Base-by-base conservation (phyloP, 2,888 invertebrate species). In the Chymomyza procnemis region DNA sequence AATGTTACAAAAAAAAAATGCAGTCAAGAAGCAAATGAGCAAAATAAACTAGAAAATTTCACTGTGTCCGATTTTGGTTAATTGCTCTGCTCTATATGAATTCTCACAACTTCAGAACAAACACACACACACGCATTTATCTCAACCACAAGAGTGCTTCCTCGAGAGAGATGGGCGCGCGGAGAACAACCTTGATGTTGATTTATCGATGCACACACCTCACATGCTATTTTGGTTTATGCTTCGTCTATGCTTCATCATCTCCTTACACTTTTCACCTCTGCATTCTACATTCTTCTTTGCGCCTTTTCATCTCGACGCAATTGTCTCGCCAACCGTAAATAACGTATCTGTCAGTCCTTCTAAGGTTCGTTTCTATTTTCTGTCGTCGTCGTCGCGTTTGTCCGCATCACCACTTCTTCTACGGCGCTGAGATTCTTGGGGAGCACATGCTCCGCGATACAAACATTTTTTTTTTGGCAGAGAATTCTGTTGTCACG, bases 361-460 rank as follows among this genome's bases (percentile, higher is more conserved):
- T 90, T 90, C 90, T 90, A 90, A 89, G 90, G 90, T 90, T 90
- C 88, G 90, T 89, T 90, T 90, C 90, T 90, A 90, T 90, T 90
- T 89, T 84, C 88, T 88, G 85, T 76, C 78, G 26, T 6, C 26
- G 26, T 26, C 26, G 26, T 6, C 26, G 26, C n/a, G n/a, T 69
- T 50, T 21, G 68, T 66, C 64, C 61, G 58, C 63, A 55, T 59
- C 59, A 62, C 61, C 58, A 58, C 34, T 58, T 34, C 47, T 19
- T 12, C 22, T 47, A 3, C 14, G 22, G 22, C 22, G 22, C 22
- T 22, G 22, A 3, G 4, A 4, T 26, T 26, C 26, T 26, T 8
- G 26, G 26, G 26, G 26, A 26, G 26, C 26, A 26, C 5, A 26
- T 26, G 18, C 46, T 59, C 46, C 47, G 9, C 22, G 19, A 8